Conservation (phyloP, 2,113 vertebrate genomes). For the Barnardius zonarius region DNA sequence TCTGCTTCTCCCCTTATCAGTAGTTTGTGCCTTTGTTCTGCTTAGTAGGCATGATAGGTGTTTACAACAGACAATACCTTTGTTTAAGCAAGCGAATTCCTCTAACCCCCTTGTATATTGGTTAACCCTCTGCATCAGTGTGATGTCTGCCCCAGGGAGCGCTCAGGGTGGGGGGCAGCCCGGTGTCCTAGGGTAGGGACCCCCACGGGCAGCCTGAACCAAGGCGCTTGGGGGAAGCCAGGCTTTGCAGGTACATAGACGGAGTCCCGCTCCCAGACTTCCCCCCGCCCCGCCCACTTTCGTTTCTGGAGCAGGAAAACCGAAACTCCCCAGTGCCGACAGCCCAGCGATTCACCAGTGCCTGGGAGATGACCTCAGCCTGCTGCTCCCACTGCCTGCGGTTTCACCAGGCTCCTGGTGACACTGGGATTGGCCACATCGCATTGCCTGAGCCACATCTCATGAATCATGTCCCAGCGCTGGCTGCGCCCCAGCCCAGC, state of each 20-base stretch:
- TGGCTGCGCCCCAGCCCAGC: not conserved
- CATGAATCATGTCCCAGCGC: not conserved
- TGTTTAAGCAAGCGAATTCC: too few species aligned
- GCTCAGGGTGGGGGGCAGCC: rapidly evolving
- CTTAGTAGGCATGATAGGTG: too few species aligned
- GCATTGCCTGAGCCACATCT: not conserved
- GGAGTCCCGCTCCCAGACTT: rapidly evolving
- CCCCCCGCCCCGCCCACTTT: not conserved
- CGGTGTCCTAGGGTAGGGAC: rapidly evolving
- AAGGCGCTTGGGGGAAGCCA: too few species aligned
- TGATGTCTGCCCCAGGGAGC: not conserved
- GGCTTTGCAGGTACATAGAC: not conserved
- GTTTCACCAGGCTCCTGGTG: not conserved
- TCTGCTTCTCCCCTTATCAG: too few species aligned
- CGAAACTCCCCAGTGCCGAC: not conserved
- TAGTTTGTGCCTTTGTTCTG: too few species aligned
- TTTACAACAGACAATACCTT: too few species aligned
- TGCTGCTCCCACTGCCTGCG: not conserved
- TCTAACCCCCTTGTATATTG: too few species aligned
- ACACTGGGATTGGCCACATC: not conserved
- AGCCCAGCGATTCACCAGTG: not conserved
- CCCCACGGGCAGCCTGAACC: not conserved
- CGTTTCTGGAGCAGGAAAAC: not conserved
- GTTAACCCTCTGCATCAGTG: too few species aligned
- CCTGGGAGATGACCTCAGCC: not conserved